Evolutionary conservation across 2,888 invertebrate genomes (phyloP), one percentile per base, ranked within the genome.

Genomic region (Rotaria macrura): DNA sequence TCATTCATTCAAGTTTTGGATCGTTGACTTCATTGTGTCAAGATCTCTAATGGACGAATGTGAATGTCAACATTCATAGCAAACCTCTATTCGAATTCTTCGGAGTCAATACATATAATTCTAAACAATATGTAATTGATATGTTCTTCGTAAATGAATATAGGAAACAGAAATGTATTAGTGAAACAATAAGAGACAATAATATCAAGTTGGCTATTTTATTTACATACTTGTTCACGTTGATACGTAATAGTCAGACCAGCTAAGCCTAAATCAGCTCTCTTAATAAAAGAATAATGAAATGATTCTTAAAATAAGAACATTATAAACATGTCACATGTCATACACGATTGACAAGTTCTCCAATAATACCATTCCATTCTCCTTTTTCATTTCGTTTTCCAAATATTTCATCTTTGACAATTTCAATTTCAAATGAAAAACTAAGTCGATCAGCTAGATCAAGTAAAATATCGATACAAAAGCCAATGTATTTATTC

Each of bases 221-320:
- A n/a, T n/a, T n/a, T 52, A 52, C 20, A 20, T 65, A 84, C 85
- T 83, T 86, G 86, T 47, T 86, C 86, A 47, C 86, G 86, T 34
- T 84, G 86, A 57, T 57, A 86, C 25, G 84, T 86, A 17, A 86
- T 86, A 25, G 86, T 86, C 54, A 86, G 49, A 25, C 86, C 86
- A 65, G 86, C 84, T 25, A 84, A 84, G 25, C 84, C 84, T 49
- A 86, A 49, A 86, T 86, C 86, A 10, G 86, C 86, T 57, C 40
- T 23, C 65, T 65, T 34, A 25, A 54, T 23, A 54, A 20, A 4
- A n/a, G n/a, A n/a, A 6, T 29, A 34, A 65, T 65, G 34, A 34
- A 65, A 65, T 65, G 4, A 65, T 65, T 34, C 25, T 9, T 5
- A 54, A 54, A 34, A 20, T 1, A 65, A 38, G 38, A 14, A 29